Conservation (phyloP, 2,888 invertebrate genomes). For the Thalpophila matura region DNA sequence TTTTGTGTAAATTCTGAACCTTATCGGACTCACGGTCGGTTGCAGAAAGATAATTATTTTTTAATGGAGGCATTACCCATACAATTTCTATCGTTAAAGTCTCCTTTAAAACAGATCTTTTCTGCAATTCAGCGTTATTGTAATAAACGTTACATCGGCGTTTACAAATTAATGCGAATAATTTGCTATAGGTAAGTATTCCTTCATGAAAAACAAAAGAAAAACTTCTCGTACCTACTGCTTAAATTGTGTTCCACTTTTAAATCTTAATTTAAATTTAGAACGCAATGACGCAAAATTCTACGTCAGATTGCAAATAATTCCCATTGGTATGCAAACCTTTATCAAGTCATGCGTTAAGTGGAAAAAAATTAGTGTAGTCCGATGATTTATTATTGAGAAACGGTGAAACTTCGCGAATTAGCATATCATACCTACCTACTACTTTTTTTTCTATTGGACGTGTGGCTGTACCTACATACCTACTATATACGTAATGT, state of each 20-base stretch:
- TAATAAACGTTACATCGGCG: constrained; percentile 19
- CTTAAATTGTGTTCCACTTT: not conserved
- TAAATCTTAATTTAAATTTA: no score
- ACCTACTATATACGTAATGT: constrained; percentile 56
- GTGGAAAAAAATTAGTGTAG: constrained; percentile 63
- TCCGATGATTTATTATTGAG: constrained; percentile 37
- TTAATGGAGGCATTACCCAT: no score
- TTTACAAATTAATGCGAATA: constrained; percentile 30
- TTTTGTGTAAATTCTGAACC: constrained; percentile 19
- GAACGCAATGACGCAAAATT: no score
- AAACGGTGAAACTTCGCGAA: constrained; percentile 10
- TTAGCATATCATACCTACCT: constrained; percentile 37
- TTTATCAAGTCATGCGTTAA: constrained; percentile 51
- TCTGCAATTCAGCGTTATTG: no score
- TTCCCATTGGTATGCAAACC: constrained; percentile 27
- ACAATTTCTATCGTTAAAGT: no score
- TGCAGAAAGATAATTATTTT: no score
- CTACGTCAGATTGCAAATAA: not conserved
- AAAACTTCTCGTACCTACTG: no score
- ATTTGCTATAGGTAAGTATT: constrained; percentile 5
- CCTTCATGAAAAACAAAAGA: not conserved
- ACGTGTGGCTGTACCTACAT: constrained; percentile 45
- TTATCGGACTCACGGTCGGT: constrained; percentile 45
- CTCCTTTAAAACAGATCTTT: no score
- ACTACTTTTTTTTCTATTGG: constrained; percentile 53